A percentile compares a stretch with the other conserved stretches of the same genome.
phyloP scores from a whole-genome alignment of 2,888 invertebrate genomes.

The Sphaerophoria taeniata region DNA sequence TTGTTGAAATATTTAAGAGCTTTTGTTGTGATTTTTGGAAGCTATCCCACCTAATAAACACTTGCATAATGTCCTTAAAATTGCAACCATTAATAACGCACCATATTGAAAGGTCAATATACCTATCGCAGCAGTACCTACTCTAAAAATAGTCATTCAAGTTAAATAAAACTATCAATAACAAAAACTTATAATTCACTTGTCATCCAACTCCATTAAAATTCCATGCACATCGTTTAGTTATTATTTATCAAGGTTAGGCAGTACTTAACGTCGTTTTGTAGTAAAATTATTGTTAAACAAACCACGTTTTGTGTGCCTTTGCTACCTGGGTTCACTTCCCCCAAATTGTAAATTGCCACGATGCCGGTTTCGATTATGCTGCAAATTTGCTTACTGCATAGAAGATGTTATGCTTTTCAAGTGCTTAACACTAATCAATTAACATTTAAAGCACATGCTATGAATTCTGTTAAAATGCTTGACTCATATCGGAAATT shows the following conservation, averaged over 20 bases:
- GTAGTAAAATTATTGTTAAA: constrained; percentile 48
- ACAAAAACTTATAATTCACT: constrained; percentile 16
- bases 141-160: constrained; percentile 15
- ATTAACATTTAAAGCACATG: background rate
- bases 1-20: too few species aligned
- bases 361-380: background rate
- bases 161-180: background rate
- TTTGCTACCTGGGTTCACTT: constrained; percentile 55
- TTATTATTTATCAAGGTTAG: constrained; percentile 49
- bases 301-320: constrained; percentile 54
- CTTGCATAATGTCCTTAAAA: too few species aligned
- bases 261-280: background rate
- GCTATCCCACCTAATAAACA: too few species aligned
- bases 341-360: constrained; percentile 39
- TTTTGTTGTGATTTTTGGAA: too few species aligned
- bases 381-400: background rate
- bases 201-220: constrained; percentile 40
- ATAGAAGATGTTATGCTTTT: background rate
- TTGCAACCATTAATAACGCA: too few species aligned
- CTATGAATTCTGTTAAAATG: constrained; percentile 12
- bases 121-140: too few species aligned
- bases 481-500: constrained; percentile 59
- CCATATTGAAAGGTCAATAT: too few species aligned
- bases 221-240: constrained; percentile 23
- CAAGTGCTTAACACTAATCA: background rate